Conservation (phyloP, 2,797 vertebrate species). For the Pseudopleuronectes americanus region DNA sequence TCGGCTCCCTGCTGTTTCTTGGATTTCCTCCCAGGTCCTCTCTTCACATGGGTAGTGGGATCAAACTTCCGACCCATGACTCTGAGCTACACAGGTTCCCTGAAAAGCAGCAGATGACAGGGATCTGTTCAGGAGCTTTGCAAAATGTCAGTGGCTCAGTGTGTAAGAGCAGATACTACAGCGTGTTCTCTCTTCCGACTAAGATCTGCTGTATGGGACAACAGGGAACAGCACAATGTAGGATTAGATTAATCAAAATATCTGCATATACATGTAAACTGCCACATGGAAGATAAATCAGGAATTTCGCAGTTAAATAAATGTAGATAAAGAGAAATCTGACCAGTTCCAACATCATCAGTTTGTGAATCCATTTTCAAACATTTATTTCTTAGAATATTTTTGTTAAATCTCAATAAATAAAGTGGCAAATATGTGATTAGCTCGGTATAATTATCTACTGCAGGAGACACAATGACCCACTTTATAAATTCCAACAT, state of each 20-base stretch:
- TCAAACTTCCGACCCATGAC: conserved; percentile 94
- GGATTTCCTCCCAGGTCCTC: conserved; percentile 92
- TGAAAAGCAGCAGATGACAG: conserved; percentile 24
- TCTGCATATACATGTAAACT: neutral
- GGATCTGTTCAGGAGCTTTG: neutral
- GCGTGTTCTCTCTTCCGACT: no score
- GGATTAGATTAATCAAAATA: neutral
- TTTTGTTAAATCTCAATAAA: no score
- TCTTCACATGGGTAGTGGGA: conserved; percentile 87
- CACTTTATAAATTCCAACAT: neutral
- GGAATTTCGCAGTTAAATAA: no score
- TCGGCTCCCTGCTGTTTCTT: conserved; percentile 94
- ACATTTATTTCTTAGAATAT: no score
- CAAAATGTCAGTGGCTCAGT: neutral
- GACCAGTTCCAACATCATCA: neutral
- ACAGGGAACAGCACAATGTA: neutral
- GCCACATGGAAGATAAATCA: neutral
- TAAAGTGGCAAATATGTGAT: no score
- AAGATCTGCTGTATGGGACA: neutral
- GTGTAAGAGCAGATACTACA: neutral
- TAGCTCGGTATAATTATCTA: no score
- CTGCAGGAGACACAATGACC: neutral
- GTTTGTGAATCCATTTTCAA: no score
- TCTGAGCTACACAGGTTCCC: conserved; percentile 45
- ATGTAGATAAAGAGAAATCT: no score